Evolutionary conservation across 2,113 vertebrate genomes (phyloP).

Genomic region (Ibidorhyncha struthersii): DNA sequence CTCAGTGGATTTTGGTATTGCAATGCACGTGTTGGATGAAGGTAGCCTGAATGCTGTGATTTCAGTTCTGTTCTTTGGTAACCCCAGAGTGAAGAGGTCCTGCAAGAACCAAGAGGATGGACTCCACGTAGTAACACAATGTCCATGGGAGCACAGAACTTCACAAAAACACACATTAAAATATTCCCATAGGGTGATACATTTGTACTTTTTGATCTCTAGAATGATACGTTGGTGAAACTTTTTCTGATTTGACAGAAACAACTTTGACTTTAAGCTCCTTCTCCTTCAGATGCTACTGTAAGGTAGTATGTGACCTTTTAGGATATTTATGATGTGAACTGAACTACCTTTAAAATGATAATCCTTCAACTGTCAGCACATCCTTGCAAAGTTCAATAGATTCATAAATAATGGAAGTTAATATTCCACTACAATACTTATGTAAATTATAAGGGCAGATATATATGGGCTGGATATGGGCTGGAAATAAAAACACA

Average conservation of each 20-base stretch:
- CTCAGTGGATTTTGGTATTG: neutral
- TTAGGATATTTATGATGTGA: constrained; percentile 75
- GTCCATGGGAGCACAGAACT: neutral
- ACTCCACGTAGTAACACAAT: neutral
- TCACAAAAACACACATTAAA: neutral
- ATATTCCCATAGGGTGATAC: neutral
- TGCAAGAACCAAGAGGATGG: neutral
- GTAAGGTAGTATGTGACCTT: constrained; percentile 70
- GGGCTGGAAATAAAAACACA: constrained; percentile 63
- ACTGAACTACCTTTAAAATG: constrained; percentile 73
- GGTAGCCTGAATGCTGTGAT: neutral
- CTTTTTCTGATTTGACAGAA: constrained; percentile 15
- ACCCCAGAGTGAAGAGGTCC: neutral
- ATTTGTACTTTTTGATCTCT: neutral
- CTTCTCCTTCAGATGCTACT: constrained; percentile 47
- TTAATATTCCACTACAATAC: constrained; percentile 71
- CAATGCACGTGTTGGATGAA: neutral
- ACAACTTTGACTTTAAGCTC: constrained; percentile 33
- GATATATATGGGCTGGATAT: constrained; percentile 28
- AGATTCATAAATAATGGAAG: constrained; percentile 79
- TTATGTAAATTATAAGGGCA: constrained; percentile 71
- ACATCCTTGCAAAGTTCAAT: constrained; percentile 78
- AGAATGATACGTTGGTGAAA: neutral
- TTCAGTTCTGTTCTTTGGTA: neutral
- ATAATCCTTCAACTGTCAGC: constrained; percentile 69